Evolutionary conservation across 2,113 vertebrate species (phyloP).

Genomic region (Trematocara variabile): DNA sequence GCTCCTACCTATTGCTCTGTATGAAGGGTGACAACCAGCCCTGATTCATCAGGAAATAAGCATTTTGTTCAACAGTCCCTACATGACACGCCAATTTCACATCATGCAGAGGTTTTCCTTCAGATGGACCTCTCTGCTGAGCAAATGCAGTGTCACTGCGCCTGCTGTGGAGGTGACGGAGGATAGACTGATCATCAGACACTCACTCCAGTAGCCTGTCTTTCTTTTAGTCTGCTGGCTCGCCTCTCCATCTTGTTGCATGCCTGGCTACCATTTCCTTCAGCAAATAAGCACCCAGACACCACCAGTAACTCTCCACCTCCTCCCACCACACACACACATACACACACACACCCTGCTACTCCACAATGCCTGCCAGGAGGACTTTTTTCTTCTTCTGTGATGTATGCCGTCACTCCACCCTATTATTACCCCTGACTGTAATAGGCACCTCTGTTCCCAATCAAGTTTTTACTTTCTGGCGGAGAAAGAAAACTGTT

Average conservation of each 20-base stretch:
- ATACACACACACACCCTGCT: not conserved
- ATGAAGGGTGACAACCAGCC: not conserved
- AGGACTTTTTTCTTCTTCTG: conserved; percentile 35
- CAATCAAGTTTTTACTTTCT: conserved; percentile 65
- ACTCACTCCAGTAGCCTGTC: not conserved
- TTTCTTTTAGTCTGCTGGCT: conserved; percentile 11
- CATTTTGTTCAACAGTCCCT: not conserved
- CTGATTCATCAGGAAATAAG: not conserved
- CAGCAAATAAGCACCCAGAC: conserved; percentile 52
- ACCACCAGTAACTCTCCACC: not conserved
- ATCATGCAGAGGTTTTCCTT: not conserved
- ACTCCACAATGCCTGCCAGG: conserved; percentile 21
- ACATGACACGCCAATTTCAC: not conserved
- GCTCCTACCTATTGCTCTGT: not conserved
- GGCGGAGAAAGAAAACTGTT: conserved; percentile 50
- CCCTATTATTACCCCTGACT: conserved; percentile 66
- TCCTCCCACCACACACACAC: not conserved
- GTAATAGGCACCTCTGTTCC: conserved; percentile 65
- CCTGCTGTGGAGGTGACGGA: conserved; percentile 1
- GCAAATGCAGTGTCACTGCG: not conserved
- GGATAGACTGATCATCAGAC: conserved; percentile 7
- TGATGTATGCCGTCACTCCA: conserved; percentile 38
- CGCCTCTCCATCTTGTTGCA: not conserved
- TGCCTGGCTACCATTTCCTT: conserved; percentile 12
- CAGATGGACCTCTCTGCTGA: not conserved